Evolutionary conservation across 2,113 vertebrate species (phyloP).

Genomic region (Prochilodus magdalenae): DNA sequence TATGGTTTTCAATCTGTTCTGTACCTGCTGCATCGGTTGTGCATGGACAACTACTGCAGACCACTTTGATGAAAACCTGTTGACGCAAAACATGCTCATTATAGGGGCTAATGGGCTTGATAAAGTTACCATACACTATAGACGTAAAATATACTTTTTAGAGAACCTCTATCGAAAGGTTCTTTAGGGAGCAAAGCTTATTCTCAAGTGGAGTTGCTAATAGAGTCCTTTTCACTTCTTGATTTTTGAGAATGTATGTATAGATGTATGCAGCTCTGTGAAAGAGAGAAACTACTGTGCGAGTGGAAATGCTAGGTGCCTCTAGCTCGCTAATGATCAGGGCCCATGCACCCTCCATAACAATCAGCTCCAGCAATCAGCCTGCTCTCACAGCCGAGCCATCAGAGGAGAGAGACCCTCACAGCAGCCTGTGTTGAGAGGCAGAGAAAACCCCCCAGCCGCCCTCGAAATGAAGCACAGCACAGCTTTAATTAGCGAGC

Average conservation of each 20-base stretch:
- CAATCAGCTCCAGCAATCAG: conserved; percentile 32
- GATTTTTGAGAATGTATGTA: not conserved
- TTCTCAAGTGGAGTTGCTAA: not conserved
- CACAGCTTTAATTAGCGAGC: conserved; percentile 47
- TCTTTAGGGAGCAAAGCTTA: not conserved
- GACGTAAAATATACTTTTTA: too few relatives aligned
- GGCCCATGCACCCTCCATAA: conserved; percentile 28
- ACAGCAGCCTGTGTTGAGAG: conserved; percentile 9
- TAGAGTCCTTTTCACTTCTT: not conserved
- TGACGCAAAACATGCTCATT: not conserved
- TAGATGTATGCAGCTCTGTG: conserved; percentile 21
- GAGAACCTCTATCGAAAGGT: not conserved
- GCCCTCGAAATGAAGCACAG: conserved; percentile 21
- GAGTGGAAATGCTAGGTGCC: conserved; percentile 8
- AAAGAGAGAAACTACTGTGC: not conserved
- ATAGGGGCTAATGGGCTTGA: not conserved
- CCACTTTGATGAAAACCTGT: not conserved
- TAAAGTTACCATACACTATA: not conserved
- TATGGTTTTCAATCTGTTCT: not conserved
- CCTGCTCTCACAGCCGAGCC: conserved; percentile 34
- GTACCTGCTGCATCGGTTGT: not conserved
- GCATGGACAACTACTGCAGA: not conserved
- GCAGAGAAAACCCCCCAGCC: conserved; percentile 14
- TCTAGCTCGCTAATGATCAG: conserved; percentile 24
- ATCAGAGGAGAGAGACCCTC: conserved; percentile 35